Evolutionary conservation across 2,113 vertebrate genomes (phyloP).

Genomic region (Pygoscelis antarcticus): DNA sequence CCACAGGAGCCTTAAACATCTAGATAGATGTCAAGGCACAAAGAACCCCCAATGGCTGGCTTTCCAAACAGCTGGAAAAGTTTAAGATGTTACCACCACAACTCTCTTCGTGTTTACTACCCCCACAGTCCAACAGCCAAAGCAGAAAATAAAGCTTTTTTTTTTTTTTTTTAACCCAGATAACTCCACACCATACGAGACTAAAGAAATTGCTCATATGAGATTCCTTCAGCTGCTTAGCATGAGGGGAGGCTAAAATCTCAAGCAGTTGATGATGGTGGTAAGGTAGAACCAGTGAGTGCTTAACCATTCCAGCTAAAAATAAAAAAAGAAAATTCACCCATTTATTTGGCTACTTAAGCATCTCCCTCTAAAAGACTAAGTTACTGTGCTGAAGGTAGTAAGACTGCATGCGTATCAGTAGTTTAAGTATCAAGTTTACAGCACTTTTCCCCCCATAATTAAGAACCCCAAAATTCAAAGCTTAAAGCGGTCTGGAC

Average conservation of each 20-base stretch:
- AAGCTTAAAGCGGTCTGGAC: background rate
- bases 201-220: background rate
- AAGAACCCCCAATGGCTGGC: background rate
- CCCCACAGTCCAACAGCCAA: background rate
- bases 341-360: background rate
- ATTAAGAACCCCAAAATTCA: background rate
- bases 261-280: background rate
- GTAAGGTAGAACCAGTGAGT: background rate
- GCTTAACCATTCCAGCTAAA: background rate
- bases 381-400: background rate
- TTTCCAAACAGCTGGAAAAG: background rate
- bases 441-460: background rate
- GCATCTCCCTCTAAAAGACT: background rate
- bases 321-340: background rate
- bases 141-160: background rate
- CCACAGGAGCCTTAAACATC: background rate
- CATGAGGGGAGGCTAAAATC: background rate
- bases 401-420: background rate
- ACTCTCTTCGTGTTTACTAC: background rate
- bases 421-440: background rate
- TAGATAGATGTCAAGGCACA: background rate
- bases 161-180: background rate
- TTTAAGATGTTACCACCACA: background rate
- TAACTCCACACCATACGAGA: background rate
- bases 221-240: background rate